Evolutionary conservation across 2,888 invertebrate genomes (phyloP), one percentile per base, ranked within the genome.

Genomic region (Anoncus sp.): DNA sequence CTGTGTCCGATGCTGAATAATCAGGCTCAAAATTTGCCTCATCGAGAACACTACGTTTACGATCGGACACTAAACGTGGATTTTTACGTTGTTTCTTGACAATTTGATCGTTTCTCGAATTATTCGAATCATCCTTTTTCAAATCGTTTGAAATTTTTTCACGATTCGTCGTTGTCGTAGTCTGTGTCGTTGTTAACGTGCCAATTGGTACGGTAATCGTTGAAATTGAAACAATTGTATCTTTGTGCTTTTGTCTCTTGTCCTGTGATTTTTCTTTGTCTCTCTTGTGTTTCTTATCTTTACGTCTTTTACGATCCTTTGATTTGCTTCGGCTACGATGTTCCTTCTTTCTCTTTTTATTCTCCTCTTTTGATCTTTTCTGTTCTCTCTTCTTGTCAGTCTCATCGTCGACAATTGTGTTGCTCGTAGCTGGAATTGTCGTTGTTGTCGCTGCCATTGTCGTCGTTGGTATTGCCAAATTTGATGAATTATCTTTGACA

Each of bases 21-120:
- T 96, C 96, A 0, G 95, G 96, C 85, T 95, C 96, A 86, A 96
- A 96, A 86, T 93, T 94, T 0, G 95, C 94, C 90, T 96, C 96
- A 84, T 96, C 95, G 49, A 96, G 90, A 6, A 94, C 93, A 9
- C 95, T 93, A 85, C 95, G 95, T 83, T 95, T 94, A 80, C 94
- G 92, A 87, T 94, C 93, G 0, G 92, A 92, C 27, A 93, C 92
- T 2, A 90, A 82, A 81, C 90, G 86, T 1, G 88, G 88, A 83
- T 89, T 90, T 45, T 89, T 87, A 12, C 90, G 81, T 45, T 86
- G 85, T 71, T 85, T 88, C 35, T 89, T 90, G 31, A 84, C 83
- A 84, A 78, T 88, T 87, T 22, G 5, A 3, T 31, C 31, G 31
- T 3, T 31, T 31, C 31, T 31, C 7, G 31, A 18, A 35, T 16